Conservation (phyloP, 2,113 vertebrate genomes). For the Hemiprocne comata region DNA sequence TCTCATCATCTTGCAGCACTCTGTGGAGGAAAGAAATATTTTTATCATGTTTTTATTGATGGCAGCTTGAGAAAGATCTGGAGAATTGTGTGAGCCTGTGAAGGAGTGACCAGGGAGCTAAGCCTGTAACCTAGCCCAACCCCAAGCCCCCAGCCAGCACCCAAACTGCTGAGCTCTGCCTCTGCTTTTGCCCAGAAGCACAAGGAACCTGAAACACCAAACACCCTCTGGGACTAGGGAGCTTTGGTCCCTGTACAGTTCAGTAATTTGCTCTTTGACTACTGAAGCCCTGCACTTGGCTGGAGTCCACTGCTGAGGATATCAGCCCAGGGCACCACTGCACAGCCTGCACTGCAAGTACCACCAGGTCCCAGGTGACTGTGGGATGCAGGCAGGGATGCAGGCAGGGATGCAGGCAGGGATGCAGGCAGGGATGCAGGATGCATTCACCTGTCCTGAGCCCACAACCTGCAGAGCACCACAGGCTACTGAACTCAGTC, state of each 20-base stretch:
- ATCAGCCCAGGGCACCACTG: fast-evolving
- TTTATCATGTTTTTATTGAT: background rate
- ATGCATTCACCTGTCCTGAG: background rate
- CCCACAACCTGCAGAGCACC: background rate
- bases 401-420: no score
- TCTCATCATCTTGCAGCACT: background rate
- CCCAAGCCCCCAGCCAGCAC: background rate
- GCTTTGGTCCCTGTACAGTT: background rate
- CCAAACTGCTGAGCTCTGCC: background rate
- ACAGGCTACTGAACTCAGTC: background rate
- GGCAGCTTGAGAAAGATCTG: background rate
- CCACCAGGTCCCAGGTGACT: fast-evolving
- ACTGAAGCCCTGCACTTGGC: background rate
- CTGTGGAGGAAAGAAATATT: background rate
- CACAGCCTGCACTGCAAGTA: background rate
- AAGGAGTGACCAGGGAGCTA: background rate
- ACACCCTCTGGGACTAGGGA: background rate
- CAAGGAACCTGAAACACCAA: background rate
- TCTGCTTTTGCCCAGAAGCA: background rate
- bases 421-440: no score
- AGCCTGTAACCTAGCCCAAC: background rate
- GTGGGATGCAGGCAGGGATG: no score
- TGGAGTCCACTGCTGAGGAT: background rate
- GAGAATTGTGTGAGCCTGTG: background rate
- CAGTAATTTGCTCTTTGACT: background rate